Evolutionary conservation across 2,113 vertebrate species (phyloP).

Genomic region (Suncus etruscus): DNA sequence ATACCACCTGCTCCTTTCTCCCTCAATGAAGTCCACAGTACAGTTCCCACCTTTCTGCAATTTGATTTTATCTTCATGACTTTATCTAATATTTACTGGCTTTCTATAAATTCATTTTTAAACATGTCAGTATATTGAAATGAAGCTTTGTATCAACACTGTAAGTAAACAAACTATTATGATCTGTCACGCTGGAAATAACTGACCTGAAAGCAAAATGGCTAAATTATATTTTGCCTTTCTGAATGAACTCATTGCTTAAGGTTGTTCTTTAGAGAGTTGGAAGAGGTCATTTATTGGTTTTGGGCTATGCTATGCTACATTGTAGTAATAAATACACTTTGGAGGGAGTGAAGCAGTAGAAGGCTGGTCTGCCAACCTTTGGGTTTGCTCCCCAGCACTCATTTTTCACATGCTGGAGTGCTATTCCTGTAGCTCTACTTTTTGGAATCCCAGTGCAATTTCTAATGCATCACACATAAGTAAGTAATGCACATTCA

Average conservation of each 20-base stretch:
- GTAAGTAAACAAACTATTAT: neutral
- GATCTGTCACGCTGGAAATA: neutral
- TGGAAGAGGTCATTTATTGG: constrained; percentile 12
- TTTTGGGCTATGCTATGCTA: too few relatives aligned
- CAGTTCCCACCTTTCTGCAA: neutral
- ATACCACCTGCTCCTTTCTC: neutral
- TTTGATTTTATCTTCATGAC: constrained; percentile 12
- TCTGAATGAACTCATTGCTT: neutral
- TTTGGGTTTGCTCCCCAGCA: too few relatives aligned
- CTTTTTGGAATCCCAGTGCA: too few relatives aligned
- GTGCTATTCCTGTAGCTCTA: too few relatives aligned
- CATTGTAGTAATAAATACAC: neutral
- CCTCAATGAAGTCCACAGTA: neutral
- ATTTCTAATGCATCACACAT: too few relatives aligned
- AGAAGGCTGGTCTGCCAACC: too few relatives aligned
- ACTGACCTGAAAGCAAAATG: constrained; percentile 4
- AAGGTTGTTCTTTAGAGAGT: neutral
- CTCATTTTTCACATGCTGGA: too few relatives aligned
- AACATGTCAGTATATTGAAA: constrained; percentile 44
- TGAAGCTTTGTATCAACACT: neutral
- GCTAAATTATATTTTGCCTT: neutral
- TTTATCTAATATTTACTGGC: constrained; percentile 31
- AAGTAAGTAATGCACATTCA: too few relatives aligned
- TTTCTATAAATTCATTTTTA: constrained; percentile 28
- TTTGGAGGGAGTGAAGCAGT: neutral